Evolutionary conservation across 2,888 invertebrate genomes (phyloP).

Genomic region (Aphidius colemani): DNA sequence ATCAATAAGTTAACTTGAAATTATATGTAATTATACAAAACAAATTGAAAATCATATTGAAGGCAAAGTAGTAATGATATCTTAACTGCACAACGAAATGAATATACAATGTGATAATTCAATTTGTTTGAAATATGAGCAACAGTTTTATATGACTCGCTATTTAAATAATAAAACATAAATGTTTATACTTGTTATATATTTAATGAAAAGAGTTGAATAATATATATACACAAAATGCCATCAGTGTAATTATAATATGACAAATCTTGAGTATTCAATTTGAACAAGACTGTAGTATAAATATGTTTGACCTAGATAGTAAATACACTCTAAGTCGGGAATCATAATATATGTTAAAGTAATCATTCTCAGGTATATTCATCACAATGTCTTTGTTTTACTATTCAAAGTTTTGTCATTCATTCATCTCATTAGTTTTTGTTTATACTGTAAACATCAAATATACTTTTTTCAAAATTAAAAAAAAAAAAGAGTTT

Average conservation of each 20-base stretch:
- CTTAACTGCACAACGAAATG: slow-evolving; percentile 3
- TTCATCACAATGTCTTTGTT: not conserved
- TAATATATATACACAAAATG: too few species aligned
- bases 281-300: not conserved
- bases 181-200: too few species aligned
- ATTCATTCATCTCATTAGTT: not conserved
- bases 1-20: too few species aligned
- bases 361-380: too few species aligned
- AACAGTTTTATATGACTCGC: not conserved
- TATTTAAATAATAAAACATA: too few species aligned
- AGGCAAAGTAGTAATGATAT: not conserved
- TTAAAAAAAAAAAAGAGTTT: too few species aligned
- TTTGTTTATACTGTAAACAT: not conserved
- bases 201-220: too few species aligned
- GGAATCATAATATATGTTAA: too few species aligned
- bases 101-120: not conserved
- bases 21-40: too few species aligned
- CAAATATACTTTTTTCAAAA: too few species aligned
- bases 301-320: slow-evolving; percentile 14
- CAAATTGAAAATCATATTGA: not conserved
- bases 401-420: too few species aligned
- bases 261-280: not conserved
- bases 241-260: too few species aligned
- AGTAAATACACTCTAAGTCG: not conserved
- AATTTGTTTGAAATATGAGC: not conserved